A percentile compares a stretch with the other conserved stretches of the same genome.
Conservation (phyloP, 1,140 invertebrate genomes). For the Hydropsyche tenuis region DNA sequence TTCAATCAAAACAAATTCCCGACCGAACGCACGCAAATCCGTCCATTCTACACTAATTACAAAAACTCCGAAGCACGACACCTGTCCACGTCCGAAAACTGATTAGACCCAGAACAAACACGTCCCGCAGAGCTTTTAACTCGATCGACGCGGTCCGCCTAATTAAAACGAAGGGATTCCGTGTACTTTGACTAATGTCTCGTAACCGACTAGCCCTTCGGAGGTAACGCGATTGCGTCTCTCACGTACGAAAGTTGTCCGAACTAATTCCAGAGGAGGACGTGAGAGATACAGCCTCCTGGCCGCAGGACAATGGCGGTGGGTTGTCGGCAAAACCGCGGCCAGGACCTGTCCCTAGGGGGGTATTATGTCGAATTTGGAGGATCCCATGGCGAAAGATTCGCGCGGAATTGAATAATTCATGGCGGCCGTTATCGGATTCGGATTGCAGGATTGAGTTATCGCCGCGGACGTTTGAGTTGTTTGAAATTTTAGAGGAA, state of each 20-base stretch:
- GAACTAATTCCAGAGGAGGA: conserved; percentile 21
- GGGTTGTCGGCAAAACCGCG: background rate
- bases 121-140: background rate
- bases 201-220: conserved; percentile 15
- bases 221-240: background rate
- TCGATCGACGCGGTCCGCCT: background rate
- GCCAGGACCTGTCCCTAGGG: background rate
- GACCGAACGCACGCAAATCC: no score
- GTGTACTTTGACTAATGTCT: conserved; percentile 27
- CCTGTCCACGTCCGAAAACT: no score
- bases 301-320: background rate
- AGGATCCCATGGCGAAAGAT: background rate
- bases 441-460: conserved; percentile 16
- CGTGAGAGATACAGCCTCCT: conserved; percentile 21
- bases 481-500: background rate
- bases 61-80: no score
- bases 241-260: conserved; percentile 28
- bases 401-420: conserved; percentile 24
- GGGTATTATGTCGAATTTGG: no score
- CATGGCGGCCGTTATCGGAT: conserved; percentile 6
- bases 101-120: no score
- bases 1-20: no score
- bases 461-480: background rate
- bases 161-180: conserved; percentile 4
- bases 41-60: no score